A percentile compares a stretch with the other conserved stretches of the same genome.
Conservation (phyloP, 2,888 invertebrate species). For the Harpalus rubripes region DNA sequence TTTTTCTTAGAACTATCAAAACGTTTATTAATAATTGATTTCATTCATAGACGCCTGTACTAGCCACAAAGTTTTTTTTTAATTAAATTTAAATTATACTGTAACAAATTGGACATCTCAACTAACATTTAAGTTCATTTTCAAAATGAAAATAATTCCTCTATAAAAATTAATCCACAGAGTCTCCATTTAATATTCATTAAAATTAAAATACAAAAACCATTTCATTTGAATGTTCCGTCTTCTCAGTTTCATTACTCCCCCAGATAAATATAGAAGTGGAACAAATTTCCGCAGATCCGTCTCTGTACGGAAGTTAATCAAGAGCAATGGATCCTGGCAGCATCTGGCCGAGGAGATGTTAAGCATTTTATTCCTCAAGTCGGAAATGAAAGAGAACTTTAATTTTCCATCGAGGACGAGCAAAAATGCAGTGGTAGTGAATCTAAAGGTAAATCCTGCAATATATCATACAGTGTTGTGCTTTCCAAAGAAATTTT, state of each 20-base stretch:
- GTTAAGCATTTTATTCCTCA: slow-evolving; percentile 45
- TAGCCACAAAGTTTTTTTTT: too few species aligned
- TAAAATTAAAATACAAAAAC: slow-evolving; percentile 24
- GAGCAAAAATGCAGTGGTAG: not conserved
- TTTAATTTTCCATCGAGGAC: slow-evolving; percentile 28
- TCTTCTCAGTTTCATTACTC: slow-evolving; percentile 25
- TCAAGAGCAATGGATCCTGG: slow-evolving; percentile 44
- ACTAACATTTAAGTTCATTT: not conserved
- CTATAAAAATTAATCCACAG: slow-evolving; percentile 16
- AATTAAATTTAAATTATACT: too few species aligned
- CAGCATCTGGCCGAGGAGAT: slow-evolving; percentile 31
- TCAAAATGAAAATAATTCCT: slow-evolving; percentile 1
- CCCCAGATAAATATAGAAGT: slow-evolving; percentile 31
- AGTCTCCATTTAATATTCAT: slow-evolving; percentile 20
- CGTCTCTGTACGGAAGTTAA: slow-evolving; percentile 42
- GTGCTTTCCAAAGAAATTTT: slow-evolving; percentile 20
- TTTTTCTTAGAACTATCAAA: too few species aligned
- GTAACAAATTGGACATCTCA: not conserved
- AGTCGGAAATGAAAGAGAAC: slow-evolving; percentile 53
- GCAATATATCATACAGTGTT: not conserved
- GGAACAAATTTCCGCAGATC: slow-evolving; percentile 36
- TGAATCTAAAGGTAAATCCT: slow-evolving; percentile 19
- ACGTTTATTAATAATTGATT: too few species aligned
- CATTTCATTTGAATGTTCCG: slow-evolving; percentile 20
- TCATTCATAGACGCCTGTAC: too few species aligned